These are phyloP conservation scores for Caenorhabditis sp. DNA, from an alignment of 2,888 invertebrate genomes.

Conservation along the genomic window DNA sequence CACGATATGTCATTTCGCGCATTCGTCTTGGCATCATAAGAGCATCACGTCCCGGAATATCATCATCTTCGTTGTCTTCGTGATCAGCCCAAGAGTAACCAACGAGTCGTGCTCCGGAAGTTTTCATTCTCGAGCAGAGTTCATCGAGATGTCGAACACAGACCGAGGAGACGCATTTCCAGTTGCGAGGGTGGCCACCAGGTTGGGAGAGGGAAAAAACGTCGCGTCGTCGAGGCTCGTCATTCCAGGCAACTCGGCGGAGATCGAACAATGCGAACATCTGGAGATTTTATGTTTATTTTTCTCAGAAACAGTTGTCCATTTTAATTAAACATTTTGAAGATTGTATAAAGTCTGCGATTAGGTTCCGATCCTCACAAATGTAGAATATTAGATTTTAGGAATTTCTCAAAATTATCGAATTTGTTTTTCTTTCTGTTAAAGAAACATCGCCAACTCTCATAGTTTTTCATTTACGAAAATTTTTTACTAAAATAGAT, in stretches of 20 bases:
- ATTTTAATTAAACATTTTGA: no score
- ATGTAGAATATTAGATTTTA: no score
- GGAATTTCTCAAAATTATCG: no score
- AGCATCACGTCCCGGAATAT: slow-evolving; percentile 16
- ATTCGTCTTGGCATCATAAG: slow-evolving; percentile 34
- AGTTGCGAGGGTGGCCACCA: slow-evolving; percentile 52
- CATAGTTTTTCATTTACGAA: no score
- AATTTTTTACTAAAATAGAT: no score
- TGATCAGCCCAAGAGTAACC: slow-evolving; percentile 36
- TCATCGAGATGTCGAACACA: slow-evolving; percentile 40
- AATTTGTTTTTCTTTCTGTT: no score
- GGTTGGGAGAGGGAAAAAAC: slow-evolving; percentile 53
- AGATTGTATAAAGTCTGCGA: no score
- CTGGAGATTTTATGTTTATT: slow-evolving; percentile 12
- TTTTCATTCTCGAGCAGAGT: slow-evolving; percentile 27
- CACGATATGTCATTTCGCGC: slow-evolving; percentile 30
- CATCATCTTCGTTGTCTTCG: slow-evolving; percentile 14
- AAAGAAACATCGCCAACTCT: no score
- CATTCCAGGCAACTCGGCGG: slow-evolving; percentile 37
- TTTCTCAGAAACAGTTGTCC: no score
- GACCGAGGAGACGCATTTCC: slow-evolving; percentile 40
- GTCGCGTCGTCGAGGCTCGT: slow-evolving; percentile 33
- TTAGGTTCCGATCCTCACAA: no score
- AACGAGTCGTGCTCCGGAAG: slow-evolving; percentile 20
- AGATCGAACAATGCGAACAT: slow-evolving; percentile 51